phyloP scores from a whole-genome alignment of 2,888 invertebrate species.

The Drosophila kambysellisi region DNA sequence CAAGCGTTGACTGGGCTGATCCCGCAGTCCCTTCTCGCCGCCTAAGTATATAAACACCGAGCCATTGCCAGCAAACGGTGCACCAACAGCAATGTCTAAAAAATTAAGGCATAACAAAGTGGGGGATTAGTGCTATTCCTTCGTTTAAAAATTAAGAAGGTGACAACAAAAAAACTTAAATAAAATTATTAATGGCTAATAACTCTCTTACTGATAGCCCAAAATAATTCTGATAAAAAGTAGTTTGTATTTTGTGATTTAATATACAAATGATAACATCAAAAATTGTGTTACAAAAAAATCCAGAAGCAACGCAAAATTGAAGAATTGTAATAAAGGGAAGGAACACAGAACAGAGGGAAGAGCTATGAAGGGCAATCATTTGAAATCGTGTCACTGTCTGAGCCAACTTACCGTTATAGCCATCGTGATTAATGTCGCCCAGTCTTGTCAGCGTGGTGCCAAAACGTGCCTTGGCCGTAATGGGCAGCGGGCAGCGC shows the following conservation, averaged over 20 bases:
- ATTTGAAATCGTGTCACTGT: background rate
- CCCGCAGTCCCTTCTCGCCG: constrained; percentile 82
- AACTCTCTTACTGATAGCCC: too few relatives aligned
- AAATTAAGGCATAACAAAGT: background rate
- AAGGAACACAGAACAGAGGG: background rate
- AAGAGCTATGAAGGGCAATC: background rate
- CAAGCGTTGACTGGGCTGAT: constrained; percentile 84
- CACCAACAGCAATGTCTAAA: constrained; percentile 88
- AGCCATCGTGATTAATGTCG: constrained; percentile 90
- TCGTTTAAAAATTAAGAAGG: background rate
- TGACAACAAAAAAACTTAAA: background rate
- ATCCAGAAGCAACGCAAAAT: constrained; percentile 1
- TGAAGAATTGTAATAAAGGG: background rate
- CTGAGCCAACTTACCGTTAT: constrained; percentile 85
- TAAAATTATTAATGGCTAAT: background rate
- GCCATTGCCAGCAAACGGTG: constrained; percentile 88
- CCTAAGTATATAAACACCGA: constrained; percentile 88
- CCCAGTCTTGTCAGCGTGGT: constrained; percentile 84
- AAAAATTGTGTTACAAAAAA: background rate
- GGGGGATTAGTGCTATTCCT: background rate
- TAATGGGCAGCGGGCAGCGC: constrained; percentile 70
- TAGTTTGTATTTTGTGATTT: background rate
- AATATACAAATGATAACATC: background rate
- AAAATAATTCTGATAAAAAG: background rate
- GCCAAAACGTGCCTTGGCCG: constrained; percentile 83